Evolutionary conservation across 2,797 vertebrate genomes (phyloP), one percentile per base, ranked within the genome.

Genomic region (Rhodeus uyekii): DNA sequence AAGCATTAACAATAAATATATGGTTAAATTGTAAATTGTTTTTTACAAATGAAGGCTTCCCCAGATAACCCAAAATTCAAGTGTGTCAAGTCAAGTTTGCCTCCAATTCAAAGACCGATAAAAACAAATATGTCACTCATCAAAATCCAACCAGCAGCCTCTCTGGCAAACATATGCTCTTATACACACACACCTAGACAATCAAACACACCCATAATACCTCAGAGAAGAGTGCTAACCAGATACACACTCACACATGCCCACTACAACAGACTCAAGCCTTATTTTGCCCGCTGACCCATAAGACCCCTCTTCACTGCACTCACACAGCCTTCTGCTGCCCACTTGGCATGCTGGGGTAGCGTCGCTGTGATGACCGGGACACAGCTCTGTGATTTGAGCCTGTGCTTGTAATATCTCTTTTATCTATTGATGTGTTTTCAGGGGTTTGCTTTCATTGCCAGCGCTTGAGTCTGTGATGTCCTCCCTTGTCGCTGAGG

Each of bases 301-400:
- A 84, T 71, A 84, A 82, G 78, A 71, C 74, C 85, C 75, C 81
- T 67, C 76, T 82, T 78, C 80, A 86, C 65, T 69, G 64, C 60
- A 53, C 78, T 76, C 74, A 27, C 34, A 76, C 50, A 55, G 80
- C 83, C 64, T 82, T 71, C 81, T 68, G 85, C 78, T 58, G 68
- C 67, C 74, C 68, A 38, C 50, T 64, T 50, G 72, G 75, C 74
- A 78, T 38, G 44, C 76, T 19, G 63, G 3, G 63, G 61, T 60
- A 60, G 74, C 38, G 1, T 29, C 18, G n/a, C 19, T 60, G 44
- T 22, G 42, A 58, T 75, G 64, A 81, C 78, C 74, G 73, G 36
- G n/a, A 78, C 67, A 50, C 48, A 29, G 50, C 64, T 61, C 72
- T 50, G 55, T 67, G 64, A 67, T 80, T 79, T 55, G 61, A n/a